Percentiles rank a stretch among this genome's conserved stretches.
phyloP scores from a whole-genome alignment of 2,888 invertebrate species.

The Oscheius sp. region DNA sequence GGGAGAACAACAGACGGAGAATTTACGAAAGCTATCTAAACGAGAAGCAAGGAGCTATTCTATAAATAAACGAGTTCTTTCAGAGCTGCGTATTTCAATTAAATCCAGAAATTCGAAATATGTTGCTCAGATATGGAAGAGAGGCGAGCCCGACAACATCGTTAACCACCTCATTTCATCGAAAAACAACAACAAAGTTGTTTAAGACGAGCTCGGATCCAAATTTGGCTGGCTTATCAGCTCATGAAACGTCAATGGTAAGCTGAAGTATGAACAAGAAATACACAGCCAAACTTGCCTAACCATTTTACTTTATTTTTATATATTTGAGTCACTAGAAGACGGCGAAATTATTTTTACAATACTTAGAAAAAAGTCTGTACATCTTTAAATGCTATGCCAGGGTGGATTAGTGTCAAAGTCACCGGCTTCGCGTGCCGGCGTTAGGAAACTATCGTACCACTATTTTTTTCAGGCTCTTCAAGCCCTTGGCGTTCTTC shows the following conservation, averaged over 20 bases:
- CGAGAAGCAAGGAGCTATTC: constrained; percentile 1
- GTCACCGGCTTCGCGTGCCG: too few relatives aligned
- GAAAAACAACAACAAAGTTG: background rate
- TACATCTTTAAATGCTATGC: too few relatives aligned
- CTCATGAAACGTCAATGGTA: constrained; percentile 18
- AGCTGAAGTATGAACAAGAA: background rate
- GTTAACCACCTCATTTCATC: background rate
- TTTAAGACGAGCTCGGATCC: constrained; percentile 15
- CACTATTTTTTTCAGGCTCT: constrained; percentile 43
- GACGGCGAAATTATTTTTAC: too few relatives aligned
- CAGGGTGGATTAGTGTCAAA: too few relatives aligned
- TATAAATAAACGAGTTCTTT: background rate
- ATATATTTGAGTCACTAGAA: too few relatives aligned
- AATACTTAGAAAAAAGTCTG: too few relatives aligned
- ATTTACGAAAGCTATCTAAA: constrained; percentile 16
- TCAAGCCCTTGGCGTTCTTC: constrained; percentile 41
- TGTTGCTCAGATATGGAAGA: constrained; percentile 1
- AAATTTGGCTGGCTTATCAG: background rate
- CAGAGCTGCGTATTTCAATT: constrained; percentile 18
- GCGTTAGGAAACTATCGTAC: background rate
- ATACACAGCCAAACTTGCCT: background rate
- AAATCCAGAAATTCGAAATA: constrained; percentile 9
- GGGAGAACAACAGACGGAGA: constrained; percentile 15
- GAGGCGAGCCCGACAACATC: constrained; percentile 22
- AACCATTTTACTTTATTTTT: too few relatives aligned